Evolutionary conservation across 2,113 vertebrate genomes (phyloP).

Genomic region (Amazona guildingii): DNA sequence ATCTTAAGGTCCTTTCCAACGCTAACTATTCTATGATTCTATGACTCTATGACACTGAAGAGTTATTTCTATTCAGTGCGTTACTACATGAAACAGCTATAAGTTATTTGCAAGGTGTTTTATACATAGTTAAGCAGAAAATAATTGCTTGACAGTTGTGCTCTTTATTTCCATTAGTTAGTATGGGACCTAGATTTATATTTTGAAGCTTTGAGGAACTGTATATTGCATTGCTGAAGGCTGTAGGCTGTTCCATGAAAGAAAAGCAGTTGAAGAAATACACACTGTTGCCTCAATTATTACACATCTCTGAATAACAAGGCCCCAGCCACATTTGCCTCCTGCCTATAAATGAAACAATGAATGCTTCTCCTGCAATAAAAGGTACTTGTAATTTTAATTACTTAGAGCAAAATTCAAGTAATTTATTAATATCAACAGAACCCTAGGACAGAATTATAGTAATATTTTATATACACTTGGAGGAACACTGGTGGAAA

Average conservation of each 20-base stretch:
- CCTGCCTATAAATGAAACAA: not conserved
- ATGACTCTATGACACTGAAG: not conserved
- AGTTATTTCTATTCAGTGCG: not conserved
- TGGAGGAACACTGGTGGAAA: not conserved
- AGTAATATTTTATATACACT: not conserved
- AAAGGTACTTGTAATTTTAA: slow-evolving; percentile 32
- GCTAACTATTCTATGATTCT: too few species aligned
- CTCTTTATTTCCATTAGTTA: slow-evolving; percentile 8
- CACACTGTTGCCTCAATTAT: slow-evolving; percentile 2
- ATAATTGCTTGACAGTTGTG: not conserved
- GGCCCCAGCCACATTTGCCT: not conserved
- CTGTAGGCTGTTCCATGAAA: not conserved
- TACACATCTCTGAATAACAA: not conserved
- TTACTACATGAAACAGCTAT: not conserved
- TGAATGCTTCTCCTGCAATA: not conserved
- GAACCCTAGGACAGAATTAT: slow-evolving; percentile 38
- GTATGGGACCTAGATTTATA: not conserved
- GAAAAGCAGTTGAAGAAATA: slow-evolving; percentile 5
- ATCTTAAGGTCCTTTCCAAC: too few species aligned
- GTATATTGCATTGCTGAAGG: not conserved
- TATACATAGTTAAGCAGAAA: not conserved
- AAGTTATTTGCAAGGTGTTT: slow-evolving; percentile 10
- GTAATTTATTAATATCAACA: slow-evolving; percentile 44
- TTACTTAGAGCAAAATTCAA: slow-evolving; percentile 40
- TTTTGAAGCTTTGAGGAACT: not conserved